Percentiles rank a stretch among this genome's conserved stretches.
These are phyloP conservation scores for Rhaphigaster nebulosa DNA, from an alignment of 2,888 invertebrate species.

Conservation along the genomic window DNA sequence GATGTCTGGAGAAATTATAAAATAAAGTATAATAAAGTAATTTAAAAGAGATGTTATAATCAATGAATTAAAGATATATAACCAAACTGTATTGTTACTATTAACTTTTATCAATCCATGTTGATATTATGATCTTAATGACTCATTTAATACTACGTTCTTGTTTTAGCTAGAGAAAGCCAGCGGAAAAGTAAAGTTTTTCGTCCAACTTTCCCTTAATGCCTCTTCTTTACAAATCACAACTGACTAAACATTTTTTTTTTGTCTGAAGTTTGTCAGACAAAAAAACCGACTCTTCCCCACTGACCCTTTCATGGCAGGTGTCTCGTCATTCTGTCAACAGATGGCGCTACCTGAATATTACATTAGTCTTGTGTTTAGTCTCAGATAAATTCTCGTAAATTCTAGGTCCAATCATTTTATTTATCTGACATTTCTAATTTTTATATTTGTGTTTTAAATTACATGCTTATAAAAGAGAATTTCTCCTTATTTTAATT, in stretches of 20 bases:
- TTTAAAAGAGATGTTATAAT: too few relatives aligned
- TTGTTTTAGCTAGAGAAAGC: background rate
- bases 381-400: background rate
- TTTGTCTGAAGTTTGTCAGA: background rate
- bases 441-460: background rate
- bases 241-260: slow-evolving; percentile 10
- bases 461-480: background rate
- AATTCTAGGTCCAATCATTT: background rate
- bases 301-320: background rate
- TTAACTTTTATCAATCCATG: background rate
- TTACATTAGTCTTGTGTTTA: background rate
- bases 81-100: too few relatives aligned
- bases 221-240: background rate
- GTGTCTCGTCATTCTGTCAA: slow-evolving; percentile 1
- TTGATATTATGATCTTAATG: background rate
- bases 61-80: too few relatives aligned
- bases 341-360: background rate
- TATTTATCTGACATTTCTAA: background rate
- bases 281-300: background rate
- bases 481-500: too few relatives aligned
- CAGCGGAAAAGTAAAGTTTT: background rate
- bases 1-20: too few relatives aligned
- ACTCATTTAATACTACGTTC: background rate
- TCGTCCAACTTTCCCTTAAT: background rate
- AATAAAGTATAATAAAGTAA: too few relatives aligned